Conservation (phyloP, 2,888 invertebrate species). For the Metellina segmentata region DNA sequence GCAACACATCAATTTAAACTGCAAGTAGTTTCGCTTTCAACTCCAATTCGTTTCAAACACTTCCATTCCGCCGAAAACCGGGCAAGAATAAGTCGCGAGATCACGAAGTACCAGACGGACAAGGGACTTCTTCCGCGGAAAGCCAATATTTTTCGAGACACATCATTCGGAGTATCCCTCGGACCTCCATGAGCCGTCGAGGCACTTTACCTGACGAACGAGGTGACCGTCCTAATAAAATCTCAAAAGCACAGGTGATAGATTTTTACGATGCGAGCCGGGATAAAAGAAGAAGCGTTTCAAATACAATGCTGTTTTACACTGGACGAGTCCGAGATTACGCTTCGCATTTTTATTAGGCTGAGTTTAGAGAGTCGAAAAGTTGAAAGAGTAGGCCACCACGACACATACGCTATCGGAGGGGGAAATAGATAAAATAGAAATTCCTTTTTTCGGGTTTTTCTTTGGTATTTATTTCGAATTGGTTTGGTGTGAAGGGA, state of each 20-base stretch:
- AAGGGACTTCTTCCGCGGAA: slow-evolving; percentile 2
- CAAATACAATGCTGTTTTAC: background rate
- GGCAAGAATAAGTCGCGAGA: background rate
- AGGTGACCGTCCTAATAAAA: slow-evolving; percentile 40
- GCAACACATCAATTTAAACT: background rate
- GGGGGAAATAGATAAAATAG: background rate
- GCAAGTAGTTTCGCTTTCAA: background rate
- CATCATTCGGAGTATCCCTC: slow-evolving; percentile 18
- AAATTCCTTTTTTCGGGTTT: background rate
- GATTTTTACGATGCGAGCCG: background rate
- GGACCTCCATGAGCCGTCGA: slow-evolving; percentile 32
- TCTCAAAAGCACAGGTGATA: slow-evolving; percentile 6
- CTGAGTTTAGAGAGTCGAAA: background rate
- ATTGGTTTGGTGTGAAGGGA: background rate
- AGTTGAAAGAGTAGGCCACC: background rate
- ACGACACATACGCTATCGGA: background rate
- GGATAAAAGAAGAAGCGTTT: background rate
- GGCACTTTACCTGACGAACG: slow-evolving; percentile 42
- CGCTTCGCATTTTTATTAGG: background rate
- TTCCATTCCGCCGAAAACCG: background rate
- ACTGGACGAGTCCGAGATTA: background rate
- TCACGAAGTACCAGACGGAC: slow-evolving; percentile 11
- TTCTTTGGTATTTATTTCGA: background rate
- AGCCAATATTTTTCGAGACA: slow-evolving; percentile 34
- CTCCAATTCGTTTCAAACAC: background rate